Evolutionary conservation across 2,888 invertebrate genomes (phyloP).

Genomic region (Caradrina clavipalpis): DNA sequence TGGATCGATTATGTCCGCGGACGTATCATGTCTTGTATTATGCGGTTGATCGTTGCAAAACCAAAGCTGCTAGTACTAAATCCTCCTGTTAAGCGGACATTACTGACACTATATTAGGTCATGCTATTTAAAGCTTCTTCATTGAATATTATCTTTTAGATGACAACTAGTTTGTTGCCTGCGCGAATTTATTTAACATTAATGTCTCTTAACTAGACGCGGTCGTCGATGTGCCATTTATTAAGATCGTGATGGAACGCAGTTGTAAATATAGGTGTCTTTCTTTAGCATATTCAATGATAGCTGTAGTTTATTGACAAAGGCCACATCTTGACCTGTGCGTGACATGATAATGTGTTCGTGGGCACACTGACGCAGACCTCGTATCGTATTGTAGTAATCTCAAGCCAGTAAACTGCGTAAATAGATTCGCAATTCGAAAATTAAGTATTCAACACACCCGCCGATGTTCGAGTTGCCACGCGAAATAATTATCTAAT

Average conservation of each 20-base stretch:
- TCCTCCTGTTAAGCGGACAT: constrained; percentile 69
- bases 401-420: constrained; percentile 63
- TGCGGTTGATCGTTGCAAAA: constrained; percentile 70
- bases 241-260: constrained; percentile 65
- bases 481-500: constrained; percentile 75
- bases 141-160: constrained; percentile 71
- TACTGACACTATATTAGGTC: constrained; percentile 72
- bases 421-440: constrained; percentile 51
- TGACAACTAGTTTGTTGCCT: constrained; percentile 66
- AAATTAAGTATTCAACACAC: constrained; percentile 68
- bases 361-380: constrained; percentile 46
- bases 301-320: constrained; percentile 63
- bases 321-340: constrained; percentile 61
- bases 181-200: constrained; percentile 69
- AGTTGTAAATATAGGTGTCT: constrained; percentile 64
- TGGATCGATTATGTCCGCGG: constrained; percentile 73
- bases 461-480: constrained; percentile 68
- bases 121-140: constrained; percentile 74
- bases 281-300: constrained; percentile 64
- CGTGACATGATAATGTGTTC: constrained; percentile 59
- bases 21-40: constrained; percentile 71
- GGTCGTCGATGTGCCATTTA: constrained; percentile 61
- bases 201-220: constrained; percentile 63
- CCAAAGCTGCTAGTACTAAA: constrained; percentile 61
- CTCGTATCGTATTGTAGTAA: constrained; percentile 60